Evolutionary conservation across 2,113 vertebrate genomes (phyloP), one percentile per base, ranked within the genome.

Genomic region (Pollachius pollachius): DNA sequence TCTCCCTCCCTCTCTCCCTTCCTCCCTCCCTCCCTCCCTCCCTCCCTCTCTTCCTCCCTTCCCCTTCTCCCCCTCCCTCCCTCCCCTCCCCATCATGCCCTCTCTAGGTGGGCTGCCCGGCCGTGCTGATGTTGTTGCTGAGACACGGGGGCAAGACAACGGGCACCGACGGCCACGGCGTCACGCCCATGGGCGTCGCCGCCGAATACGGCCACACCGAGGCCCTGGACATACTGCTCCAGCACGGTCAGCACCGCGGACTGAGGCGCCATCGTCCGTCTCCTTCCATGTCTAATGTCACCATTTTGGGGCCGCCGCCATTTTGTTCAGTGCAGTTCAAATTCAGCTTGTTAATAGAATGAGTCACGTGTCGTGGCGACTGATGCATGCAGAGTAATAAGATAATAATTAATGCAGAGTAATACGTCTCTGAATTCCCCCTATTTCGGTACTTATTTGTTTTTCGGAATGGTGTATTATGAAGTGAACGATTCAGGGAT

Each of bases 171-270:
- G 86, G 85, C 1, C 94, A 94, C 1, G 94, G 95, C 13, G 91
- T 95, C 52, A 96, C 93, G 0, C 94, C 94, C 0, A 70, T 98
- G 73, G 93, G 93, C 0, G 87, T 94, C 0, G 94, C 87, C 0
- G 93, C 95, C 12, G 93, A 95, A 72, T 79, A 91, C 0, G 94
- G 93, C 58, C 91, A 95, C 68, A 82, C 87, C 5, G 93, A 94
- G 12, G 90, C 91, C 56, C 73, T 97, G 79, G 91, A 95, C 4
- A 86, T 96, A 68, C 91, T 97, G 17, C 94, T 96, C 65, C 82
- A 92, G 75, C 92, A 94, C 71, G 93, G 94, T 95, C 72, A 0
- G 65, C 21, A 13, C 18, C 3, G 5, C 21, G 3, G 4, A 61
- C 15, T n/a, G 17, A 57, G 16, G 17, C 13, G 7, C 30, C 30